Conservation (phyloP, 2,888 invertebrate genomes). For the Andrena camellia region DNA sequence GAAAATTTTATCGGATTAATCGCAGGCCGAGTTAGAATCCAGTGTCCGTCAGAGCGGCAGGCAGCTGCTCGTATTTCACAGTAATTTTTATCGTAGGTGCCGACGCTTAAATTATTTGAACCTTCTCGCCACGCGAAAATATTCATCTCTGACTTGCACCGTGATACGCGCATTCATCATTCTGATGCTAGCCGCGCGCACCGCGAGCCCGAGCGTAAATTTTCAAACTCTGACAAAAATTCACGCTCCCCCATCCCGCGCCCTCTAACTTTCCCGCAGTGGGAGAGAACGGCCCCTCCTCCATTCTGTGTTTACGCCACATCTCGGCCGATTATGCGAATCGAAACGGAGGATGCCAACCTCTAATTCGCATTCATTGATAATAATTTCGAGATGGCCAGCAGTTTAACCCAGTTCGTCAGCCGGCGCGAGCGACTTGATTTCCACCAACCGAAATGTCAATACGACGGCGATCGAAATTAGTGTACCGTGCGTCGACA, state of each 20-base stretch:
- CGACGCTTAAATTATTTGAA: conserved; percentile 60
- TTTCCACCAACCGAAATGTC: conserved; percentile 47
- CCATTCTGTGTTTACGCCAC: conserved; percentile 29
- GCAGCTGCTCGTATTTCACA: conserved; percentile 41
- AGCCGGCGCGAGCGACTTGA: conserved; percentile 15
- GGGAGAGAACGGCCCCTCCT: background rate
- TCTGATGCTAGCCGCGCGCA: conserved; percentile 57
- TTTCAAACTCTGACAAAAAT: conserved; percentile 55
- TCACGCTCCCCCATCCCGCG: conserved; percentile 37
- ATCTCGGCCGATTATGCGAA: conserved; percentile 15
- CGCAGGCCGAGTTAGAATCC: conserved; percentile 29
- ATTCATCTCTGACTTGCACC: conserved; percentile 57
- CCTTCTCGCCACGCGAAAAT: conserved; percentile 53
- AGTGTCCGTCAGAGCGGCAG: conserved; percentile 3
- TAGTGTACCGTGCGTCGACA: conserved; percentile 9
- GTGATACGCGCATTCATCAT: conserved; percentile 68
- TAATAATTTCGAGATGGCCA: conserved; percentile 39
- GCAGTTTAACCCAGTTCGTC: conserved; percentile 19
- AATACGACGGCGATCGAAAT: conserved; percentile 41
- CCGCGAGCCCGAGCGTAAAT: conserved; percentile 58
- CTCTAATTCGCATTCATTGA: conserved; percentile 34
- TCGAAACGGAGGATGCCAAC: background rate
- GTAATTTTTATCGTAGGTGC: conserved; percentile 65
- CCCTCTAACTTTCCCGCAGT: conserved; percentile 47
- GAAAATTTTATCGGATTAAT: conserved; percentile 54